These are phyloP conservation scores for Neopipo cinnamomea DNA, from an alignment of 2,113 vertebrate genomes.

Conservation along the genomic window DNA sequence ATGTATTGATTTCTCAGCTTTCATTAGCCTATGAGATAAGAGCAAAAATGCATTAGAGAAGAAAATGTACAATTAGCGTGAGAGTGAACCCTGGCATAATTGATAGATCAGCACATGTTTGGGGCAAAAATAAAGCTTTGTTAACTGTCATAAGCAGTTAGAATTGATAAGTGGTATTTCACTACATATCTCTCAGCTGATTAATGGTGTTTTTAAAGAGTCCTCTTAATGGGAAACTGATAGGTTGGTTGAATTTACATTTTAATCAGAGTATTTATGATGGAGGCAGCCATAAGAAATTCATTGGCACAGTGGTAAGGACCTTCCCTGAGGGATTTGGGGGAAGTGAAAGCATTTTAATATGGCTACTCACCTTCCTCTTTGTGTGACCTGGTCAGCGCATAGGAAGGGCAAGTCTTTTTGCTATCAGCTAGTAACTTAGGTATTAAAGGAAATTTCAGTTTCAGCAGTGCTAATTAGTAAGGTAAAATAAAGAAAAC, in stretches of 20 bases:
- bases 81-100: slow-evolving; percentile 88
- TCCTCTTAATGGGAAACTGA: slow-evolving; percentile 93
- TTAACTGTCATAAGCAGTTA: slow-evolving; percentile 99
- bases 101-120: slow-evolving; percentile 96
- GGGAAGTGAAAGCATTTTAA: slow-evolving; percentile 20
- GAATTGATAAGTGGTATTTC: slow-evolving; percentile 97
- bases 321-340: slow-evolving; percentile 46
- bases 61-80: slow-evolving; percentile 99
- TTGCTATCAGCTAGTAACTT: background rate
- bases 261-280: slow-evolving; percentile 95
- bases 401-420: background rate
- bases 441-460: background rate
- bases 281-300: slow-evolving; percentile 76
- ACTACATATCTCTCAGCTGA: slow-evolving; percentile 89
- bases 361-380: slow-evolving; percentile 41
- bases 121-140: slow-evolving; percentile 97
- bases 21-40: slow-evolving; percentile 99
- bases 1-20: slow-evolving; percentile 99
- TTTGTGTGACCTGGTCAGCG: background rate
- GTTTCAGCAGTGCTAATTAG: background rate
- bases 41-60: slow-evolving; percentile 98
- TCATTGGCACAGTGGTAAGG: slow-evolving; percentile 74
- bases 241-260: slow-evolving; percentile 97
- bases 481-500: background rate
- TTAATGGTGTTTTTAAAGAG: slow-evolving; percentile 96